Evolutionary conservation across 2,888 invertebrate species (phyloP).

Genomic region (Parasteatoda lunata): DNA sequence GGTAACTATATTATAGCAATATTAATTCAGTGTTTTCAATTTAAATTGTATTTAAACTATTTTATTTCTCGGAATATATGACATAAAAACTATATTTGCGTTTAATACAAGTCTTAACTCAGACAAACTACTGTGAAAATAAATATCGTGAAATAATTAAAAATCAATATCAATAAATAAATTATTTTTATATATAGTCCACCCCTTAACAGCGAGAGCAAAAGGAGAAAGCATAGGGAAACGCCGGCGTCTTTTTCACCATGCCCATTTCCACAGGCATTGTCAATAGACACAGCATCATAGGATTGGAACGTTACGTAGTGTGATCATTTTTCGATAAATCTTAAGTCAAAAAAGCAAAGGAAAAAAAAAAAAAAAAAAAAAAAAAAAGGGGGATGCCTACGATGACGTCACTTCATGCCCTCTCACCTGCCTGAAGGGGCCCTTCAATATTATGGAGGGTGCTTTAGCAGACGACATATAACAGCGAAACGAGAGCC

Average conservation of each 20-base stretch:
- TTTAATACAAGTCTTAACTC: background rate
- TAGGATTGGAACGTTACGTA: background rate
- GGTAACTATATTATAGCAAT: too few relatives aligned
- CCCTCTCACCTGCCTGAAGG: slow-evolving; percentile 15
- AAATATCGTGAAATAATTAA: background rate
- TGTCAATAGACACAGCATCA: slow-evolving; percentile 37
- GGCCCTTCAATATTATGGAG: background rate
- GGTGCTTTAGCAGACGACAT: background rate
- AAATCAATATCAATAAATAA: background rate
- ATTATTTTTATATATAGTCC: background rate
- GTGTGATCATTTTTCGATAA: slow-evolving; percentile 34
- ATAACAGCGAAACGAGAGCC: background rate
- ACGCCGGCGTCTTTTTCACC: slow-evolving; percentile 49
- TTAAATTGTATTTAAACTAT: background rate
- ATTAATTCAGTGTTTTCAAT: too few relatives aligned
- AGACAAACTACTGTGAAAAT: background rate
- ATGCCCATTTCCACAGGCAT: slow-evolving; percentile 25
- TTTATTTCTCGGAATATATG: too few relatives aligned
- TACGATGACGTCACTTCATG: slow-evolving; percentile 31
- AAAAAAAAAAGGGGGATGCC: background rate
- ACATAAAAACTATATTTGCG: too few relatives aligned
- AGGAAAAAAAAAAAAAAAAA: too few relatives aligned
- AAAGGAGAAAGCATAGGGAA: slow-evolving; percentile 7
- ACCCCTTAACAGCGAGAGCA: background rate
- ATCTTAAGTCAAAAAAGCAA: slow-evolving; percentile 9